phyloP scores from a whole-genome alignment of 53 echinoderm and acorn worm genomes.

The Arbacia lixula region DNA sequence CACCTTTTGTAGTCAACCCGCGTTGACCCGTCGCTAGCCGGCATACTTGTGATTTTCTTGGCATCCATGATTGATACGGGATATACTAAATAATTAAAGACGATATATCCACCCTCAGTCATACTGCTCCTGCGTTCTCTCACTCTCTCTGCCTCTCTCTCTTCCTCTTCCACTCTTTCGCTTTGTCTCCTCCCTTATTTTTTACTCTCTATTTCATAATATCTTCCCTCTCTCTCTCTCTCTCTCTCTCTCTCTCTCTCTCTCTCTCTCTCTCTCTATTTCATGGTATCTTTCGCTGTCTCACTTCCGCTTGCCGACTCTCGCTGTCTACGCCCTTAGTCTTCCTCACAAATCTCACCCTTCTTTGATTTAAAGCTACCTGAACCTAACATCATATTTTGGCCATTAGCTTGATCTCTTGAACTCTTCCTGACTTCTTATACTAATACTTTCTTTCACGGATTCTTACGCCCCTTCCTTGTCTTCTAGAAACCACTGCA shows the following conservation, averaged over 20 bases:
- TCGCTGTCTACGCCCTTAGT: no score
- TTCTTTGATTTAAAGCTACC: background rate
- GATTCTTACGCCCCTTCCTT: background rate
- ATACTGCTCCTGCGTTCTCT: background rate
- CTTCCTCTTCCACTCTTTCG: background rate
- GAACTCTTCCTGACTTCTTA: no score
- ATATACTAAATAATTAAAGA: conserved; percentile 32
- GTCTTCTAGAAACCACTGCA: no score
- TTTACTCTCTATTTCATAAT: no score
- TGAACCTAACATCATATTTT: no score
- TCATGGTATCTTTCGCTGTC: background rate
- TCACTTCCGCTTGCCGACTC: background rate
- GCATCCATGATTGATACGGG: conserved; percentile 46
- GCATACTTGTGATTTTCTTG: conserved; percentile 13
- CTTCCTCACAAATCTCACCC: background rate
- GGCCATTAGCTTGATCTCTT: no score
- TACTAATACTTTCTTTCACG: background rate
- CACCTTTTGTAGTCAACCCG: no score
- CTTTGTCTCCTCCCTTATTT: background rate
- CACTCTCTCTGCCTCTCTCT: background rate
- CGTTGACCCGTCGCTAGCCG: conserved; percentile 35
- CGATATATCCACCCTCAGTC: background rate
- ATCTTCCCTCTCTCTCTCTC: background rate
- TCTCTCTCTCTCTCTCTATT: background rate
- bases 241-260: background rate